Evolutionary conservation across 2,797 vertebrate genomes (phyloP), one percentile per base, ranked within the genome.

Genomic region (Mormyrops attenuatus): DNA sequence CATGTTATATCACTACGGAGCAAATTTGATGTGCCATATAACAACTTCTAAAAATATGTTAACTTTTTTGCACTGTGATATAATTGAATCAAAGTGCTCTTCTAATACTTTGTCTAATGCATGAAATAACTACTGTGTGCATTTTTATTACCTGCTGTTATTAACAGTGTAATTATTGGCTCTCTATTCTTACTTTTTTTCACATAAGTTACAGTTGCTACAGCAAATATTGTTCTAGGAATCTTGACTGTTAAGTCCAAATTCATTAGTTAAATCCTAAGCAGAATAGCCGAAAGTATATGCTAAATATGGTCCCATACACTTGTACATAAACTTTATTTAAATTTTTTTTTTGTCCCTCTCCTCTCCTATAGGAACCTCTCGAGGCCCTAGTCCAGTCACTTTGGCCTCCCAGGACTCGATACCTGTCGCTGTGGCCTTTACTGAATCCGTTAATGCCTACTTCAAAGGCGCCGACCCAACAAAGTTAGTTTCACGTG

Each of bases 381-480:
- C 99, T 92, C 97, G 98, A 93, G 99, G 98, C 88, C 98, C 99
- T 92, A 99, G 99, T 94, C 99, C 99, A 50, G 96, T 99, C 95
- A 99, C 97, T 85, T 96, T 99, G 95, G 97, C 96, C 93, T 98
- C 96, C 94, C 98, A 97, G 92, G 99, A 99, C 94, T 96, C 96
- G 89, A 93, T 99, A 94, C 99, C 99, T 94, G 98, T 99, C 93
- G 99, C 99, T 60, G 97, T 99, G 90, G 99, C 98, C 91, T 98
- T 99, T 93, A 99, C 98, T 57, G 98, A 99, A 91, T 98, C 98
- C 41, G 97, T 99, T 94, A 99, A 99, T 95, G 98, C 99, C 91
- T 99, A 99, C 96, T 99, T 99, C 96, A 99, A 99, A 98, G 99
- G 98, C 95, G 98, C 99, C 95, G 99, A 99, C 96, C 98, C 98